phyloP scores from a whole-genome alignment of 2,888 invertebrate genomes.

The Rhamnusium bicolor region DNA sequence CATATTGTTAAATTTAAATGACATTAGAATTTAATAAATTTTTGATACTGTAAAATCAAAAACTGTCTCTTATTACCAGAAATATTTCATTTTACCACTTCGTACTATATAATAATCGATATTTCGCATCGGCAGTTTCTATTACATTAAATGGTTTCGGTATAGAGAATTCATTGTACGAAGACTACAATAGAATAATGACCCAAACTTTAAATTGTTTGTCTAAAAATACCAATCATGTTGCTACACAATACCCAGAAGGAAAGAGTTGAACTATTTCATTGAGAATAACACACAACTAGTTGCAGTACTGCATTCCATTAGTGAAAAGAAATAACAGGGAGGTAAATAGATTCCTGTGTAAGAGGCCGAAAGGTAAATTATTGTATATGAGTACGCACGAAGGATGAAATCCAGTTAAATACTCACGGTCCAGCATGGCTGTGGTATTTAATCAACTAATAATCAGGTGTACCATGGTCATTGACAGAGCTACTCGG shows the following conservation, averaged over 20 bases:
- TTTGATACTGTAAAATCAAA: too few species aligned
- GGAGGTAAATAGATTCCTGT: conserved; percentile 31
- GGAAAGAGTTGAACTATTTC: conserved; percentile 41
- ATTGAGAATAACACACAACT: conserved; percentile 37
- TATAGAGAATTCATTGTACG: background rate
- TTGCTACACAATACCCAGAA: conserved; percentile 39
- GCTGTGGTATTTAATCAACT: conserved; percentile 58
- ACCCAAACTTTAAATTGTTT: conserved; percentile 37
- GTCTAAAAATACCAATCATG: conserved; percentile 38
- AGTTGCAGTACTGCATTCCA: conserved; percentile 41
- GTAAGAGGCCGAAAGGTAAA: conserved; percentile 19
- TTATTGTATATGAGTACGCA: conserved; percentile 9
- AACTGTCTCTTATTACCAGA: background rate
- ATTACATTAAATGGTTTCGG: background rate
- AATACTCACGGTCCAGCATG: conserved; percentile 47
- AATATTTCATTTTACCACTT: background rate
- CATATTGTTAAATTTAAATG: too few species aligned
- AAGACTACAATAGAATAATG: conserved; percentile 36
- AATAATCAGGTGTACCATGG: conserved; percentile 61
- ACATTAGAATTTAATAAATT: too few species aligned
- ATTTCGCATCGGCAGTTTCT: background rate
- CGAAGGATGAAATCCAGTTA: conserved; percentile 51
- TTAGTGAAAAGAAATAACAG: conserved; percentile 34
- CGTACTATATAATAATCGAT: background rate
- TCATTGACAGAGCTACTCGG: conserved; percentile 61